These are phyloP conservation scores for Plagodis dolabraria DNA, from an alignment of 2,888 invertebrate genomes.

Conservation along the genomic window DNA sequence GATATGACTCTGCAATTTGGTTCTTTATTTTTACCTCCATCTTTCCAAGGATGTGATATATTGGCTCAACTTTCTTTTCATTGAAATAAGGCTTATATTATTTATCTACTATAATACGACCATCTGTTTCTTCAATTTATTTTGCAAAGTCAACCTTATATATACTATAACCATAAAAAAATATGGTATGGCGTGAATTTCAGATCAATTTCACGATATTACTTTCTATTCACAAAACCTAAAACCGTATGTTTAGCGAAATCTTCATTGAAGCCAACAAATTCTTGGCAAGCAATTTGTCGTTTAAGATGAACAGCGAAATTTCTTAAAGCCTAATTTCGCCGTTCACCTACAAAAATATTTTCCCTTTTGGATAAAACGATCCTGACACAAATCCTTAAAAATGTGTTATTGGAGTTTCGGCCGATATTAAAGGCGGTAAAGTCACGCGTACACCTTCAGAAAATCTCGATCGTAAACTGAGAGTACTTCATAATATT, in stretches of 20 bases:
- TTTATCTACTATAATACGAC: too few relatives aligned
- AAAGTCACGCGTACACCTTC: constrained; percentile 44
- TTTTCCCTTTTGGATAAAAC: constrained; percentile 60
- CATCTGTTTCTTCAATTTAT: too few relatives aligned
- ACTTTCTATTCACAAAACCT: too few relatives aligned
- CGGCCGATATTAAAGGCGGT: constrained; percentile 48
- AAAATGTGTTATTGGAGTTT: constrained; percentile 64
- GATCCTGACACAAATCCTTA: constrained; percentile 64
- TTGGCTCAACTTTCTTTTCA: neutral
- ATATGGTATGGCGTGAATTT: too few relatives aligned
- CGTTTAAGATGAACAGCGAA: constrained; percentile 52
- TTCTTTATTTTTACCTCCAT: constrained; percentile 1
- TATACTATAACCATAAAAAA: too few relatives aligned
- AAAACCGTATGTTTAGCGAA: constrained; percentile 19
- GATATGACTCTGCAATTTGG: constrained; percentile 18
- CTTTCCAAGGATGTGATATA: neutral
- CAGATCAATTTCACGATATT: too few relatives aligned
- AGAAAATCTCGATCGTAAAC: constrained; percentile 39
- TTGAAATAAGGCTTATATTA: neutral
- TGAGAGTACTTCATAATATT: constrained; percentile 47
- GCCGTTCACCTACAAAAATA: constrained; percentile 56
- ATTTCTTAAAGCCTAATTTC: constrained; percentile 54
- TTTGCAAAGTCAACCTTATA: too few relatives aligned
- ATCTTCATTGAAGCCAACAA: constrained; percentile 22
- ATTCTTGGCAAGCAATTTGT: constrained; percentile 46